phyloP scores from a whole-genome alignment of 2,797 vertebrate genomes.

The Poecile montanus region DNA sequence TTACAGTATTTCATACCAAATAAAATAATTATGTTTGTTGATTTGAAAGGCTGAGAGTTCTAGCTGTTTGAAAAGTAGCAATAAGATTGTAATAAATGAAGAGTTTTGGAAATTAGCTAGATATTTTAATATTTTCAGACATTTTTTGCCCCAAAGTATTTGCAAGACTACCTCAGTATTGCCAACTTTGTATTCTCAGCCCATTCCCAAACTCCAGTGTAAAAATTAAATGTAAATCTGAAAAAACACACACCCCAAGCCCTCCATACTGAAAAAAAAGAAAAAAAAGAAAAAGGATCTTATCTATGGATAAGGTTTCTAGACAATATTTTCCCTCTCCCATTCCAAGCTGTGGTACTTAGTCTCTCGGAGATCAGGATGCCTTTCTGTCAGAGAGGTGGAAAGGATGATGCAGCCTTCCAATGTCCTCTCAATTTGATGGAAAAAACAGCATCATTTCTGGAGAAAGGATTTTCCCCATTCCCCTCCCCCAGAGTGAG shows the following conservation, averaged over 20 bases:
- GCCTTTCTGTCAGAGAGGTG: background rate
- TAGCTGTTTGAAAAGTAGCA: background rate
- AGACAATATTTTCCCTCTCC: background rate
- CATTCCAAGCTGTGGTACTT: background rate
- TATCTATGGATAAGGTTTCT: background rate
- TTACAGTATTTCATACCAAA: background rate
- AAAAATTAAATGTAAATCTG: background rate
- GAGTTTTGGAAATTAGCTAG: background rate
- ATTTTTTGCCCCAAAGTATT: background rate
- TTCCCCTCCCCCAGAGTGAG: background rate
- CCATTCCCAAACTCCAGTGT: background rate
- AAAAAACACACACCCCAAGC: background rate
- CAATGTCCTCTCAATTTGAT: background rate
- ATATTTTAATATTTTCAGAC: background rate
- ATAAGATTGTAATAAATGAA: background rate
- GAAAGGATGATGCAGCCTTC: background rate
- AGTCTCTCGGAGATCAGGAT: background rate
- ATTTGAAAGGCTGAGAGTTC: background rate
- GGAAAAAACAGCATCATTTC: background rate
- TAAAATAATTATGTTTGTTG: background rate
- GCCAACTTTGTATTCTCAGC: background rate
- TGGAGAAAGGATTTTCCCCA: background rate
- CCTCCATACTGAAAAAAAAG: rapidly evolving
- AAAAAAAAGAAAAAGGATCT: background rate
- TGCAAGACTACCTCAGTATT: background rate